Percentiles rank a stretch among this genome's conserved stretches.
These are phyloP conservation scores for Procambarus clarkii DNA, from an alignment of 1,140 invertebrate genomes.

Conservation along the genomic window DNA sequence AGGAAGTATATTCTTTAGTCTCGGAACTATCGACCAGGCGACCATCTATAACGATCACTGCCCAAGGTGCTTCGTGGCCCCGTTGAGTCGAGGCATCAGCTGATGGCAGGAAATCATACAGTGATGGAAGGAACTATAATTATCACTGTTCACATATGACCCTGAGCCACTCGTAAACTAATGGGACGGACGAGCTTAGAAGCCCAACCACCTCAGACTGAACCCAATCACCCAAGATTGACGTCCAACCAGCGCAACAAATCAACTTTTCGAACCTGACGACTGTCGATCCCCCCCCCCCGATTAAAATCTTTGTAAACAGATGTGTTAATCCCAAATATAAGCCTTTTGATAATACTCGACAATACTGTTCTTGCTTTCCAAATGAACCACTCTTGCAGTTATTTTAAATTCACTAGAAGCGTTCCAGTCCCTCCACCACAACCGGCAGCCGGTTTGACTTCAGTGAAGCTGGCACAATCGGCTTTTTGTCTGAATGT, in stretches of 20 bases:
- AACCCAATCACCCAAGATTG: not conserved
- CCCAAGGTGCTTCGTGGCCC: not conserved
- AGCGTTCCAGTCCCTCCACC: too few relatives aligned
- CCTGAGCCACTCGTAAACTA: not conserved
- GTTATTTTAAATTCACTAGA: too few relatives aligned
- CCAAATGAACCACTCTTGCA: too few relatives aligned
- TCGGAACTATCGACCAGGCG: too few relatives aligned
- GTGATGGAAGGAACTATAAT: not conserved
- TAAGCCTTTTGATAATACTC: not conserved
- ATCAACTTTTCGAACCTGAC: not conserved
- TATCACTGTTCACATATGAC: not conserved
- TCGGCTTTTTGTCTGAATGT: too few relatives aligned
- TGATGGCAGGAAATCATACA: not conserved
- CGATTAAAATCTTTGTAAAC: not conserved
- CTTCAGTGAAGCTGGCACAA: too few relatives aligned
- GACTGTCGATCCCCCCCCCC: not conserved
- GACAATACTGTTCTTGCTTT: not conserved
- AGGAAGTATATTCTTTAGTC: too few relatives aligned
- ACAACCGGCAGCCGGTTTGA: too few relatives aligned
- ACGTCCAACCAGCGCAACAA: not conserved
- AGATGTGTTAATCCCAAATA: not conserved
- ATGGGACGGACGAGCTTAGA: not conserved
- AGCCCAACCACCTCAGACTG: not conserved
- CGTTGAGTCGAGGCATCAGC: not conserved
- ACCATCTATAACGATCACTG: not conserved